These are phyloP conservation scores for Phrynosoma blainvillii DNA, from an alignment of 2,113 vertebrate species.

Conservation along the genomic window DNA sequence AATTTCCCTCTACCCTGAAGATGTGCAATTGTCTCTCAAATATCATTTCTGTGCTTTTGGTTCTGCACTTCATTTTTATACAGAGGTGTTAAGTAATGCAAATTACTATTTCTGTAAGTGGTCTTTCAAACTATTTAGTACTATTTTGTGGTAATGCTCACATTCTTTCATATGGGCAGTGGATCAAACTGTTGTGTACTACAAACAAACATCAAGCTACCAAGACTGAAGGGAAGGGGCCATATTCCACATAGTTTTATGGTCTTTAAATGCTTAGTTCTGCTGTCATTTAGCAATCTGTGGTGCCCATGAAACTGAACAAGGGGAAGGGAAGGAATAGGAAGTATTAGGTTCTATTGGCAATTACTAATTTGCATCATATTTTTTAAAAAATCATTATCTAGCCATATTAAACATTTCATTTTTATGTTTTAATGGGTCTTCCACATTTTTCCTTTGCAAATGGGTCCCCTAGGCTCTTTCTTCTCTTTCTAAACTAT, in stretches of 20 bases:
- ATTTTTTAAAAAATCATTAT: background rate
- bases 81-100: background rate
- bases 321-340: background rate
- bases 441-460: too few species aligned
- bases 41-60: background rate
- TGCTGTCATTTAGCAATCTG: background rate
- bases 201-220: background rate
- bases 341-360: background rate
- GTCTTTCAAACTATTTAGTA: background rate
- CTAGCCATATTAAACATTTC: too few species aligned
- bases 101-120: background rate
- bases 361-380: background rate
- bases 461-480: too few species aligned
- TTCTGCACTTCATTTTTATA: background rate
- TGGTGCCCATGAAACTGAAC: background rate
- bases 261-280: background rate
- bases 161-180: background rate
- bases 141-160: background rate
- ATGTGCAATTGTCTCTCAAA: background rate
- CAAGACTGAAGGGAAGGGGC: background rate
- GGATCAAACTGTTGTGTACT: background rate
- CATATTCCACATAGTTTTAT: background rate
- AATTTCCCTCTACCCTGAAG: too few species aligned
- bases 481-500: background rate
- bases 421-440: too few species aligned